These are phyloP conservation scores for Haemorhous mexicanus DNA, from an alignment of 2,113 vertebrate genomes.

Conservation along the genomic window DNA sequence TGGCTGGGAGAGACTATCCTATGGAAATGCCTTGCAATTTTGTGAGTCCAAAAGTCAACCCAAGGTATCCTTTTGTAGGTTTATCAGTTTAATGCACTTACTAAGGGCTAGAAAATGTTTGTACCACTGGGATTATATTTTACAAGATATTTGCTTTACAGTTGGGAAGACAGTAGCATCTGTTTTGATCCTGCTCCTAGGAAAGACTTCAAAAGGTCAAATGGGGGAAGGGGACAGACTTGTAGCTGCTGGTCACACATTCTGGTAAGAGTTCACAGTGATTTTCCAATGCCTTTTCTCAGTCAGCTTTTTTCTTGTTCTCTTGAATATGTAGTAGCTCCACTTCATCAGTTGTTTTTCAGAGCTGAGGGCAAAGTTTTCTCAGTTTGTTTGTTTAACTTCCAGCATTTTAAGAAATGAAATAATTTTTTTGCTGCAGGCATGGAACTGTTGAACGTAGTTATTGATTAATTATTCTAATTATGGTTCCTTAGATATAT, in stretches of 20 bases:
- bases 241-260: background rate
- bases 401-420: background rate
- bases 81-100: background rate
- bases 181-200: conserved; percentile 3
- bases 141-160: background rate
- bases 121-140: background rate
- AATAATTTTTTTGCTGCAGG: conserved; percentile 15
- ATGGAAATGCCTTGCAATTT: background rate
- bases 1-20: background rate
- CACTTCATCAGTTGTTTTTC: background rate
- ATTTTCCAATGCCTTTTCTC: background rate
- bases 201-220: background rate
- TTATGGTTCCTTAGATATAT: background rate
- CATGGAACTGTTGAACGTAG: background rate
- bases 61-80: background rate
- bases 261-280: background rate
- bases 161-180: background rate
- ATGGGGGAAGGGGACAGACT: background rate
- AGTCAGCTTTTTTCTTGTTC: background rate
- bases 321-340: conserved; percentile 11
- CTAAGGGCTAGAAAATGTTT: background rate
- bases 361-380: conserved; percentile 32
- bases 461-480: conserved; percentile 31
- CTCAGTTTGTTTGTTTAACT: conserved; percentile 26
- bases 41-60: conserved; percentile 15